Evolutionary conservation across 2,888 invertebrate genomes (phyloP).

Genomic region (Acronicta aceris): DNA sequence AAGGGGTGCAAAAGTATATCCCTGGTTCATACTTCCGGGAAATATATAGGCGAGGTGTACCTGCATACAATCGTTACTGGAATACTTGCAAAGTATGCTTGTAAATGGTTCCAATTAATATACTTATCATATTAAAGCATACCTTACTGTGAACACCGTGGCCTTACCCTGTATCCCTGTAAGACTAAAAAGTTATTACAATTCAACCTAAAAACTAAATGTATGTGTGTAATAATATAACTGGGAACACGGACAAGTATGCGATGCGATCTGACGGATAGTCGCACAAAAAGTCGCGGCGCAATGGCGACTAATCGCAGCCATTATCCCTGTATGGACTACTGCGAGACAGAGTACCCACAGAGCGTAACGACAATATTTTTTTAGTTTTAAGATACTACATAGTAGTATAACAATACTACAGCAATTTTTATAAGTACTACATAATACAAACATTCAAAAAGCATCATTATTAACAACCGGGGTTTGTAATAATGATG

Average conservation of each 20-base stretch:
- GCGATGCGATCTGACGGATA: conserved; percentile 58
- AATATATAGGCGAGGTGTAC: too few species aligned
- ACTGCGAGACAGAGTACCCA: conserved; percentile 36
- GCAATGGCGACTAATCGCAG: conserved; percentile 65
- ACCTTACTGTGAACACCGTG: conserved; percentile 27
- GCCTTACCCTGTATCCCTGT: conserved; percentile 16
- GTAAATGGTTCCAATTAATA: conserved; percentile 24
- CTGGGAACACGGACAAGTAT: conserved; percentile 45
- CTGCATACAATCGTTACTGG: too few species aligned
- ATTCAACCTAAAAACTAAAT: conserved; percentile 36
- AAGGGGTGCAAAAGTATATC: too few species aligned
- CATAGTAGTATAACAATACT: too few species aligned
- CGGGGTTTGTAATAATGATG: too few species aligned
- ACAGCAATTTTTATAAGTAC: too few species aligned
- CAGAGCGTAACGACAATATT: not conserved
- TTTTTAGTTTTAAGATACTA: too few species aligned
- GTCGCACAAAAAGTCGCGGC: conserved; percentile 60
- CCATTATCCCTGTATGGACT: conserved; percentile 63
- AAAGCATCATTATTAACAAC: too few species aligned
- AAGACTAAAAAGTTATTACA: conserved; percentile 4
- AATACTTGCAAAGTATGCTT: too few species aligned
- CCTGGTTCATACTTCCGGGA: too few species aligned
- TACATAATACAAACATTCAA: too few species aligned
- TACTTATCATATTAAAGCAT: conserved; percentile 26
- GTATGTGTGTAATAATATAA: conserved; percentile 60